Conservation (phyloP, 1,140 invertebrate genomes). For the Drosophila sp. region DNA sequence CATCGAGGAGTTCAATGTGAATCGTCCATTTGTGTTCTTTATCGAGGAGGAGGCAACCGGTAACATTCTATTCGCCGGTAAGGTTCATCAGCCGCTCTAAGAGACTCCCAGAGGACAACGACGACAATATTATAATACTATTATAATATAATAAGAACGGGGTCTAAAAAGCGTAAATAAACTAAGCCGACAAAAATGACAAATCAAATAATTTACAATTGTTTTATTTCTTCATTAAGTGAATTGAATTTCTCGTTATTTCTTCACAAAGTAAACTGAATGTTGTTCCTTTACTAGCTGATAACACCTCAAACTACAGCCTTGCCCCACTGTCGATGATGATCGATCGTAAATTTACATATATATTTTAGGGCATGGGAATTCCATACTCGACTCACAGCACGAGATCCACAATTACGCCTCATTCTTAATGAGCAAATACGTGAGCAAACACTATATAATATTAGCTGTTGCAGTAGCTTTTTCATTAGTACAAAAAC, state of each 20-base stretch:
- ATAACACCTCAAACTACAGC: background rate
- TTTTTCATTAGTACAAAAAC: slow-evolving; percentile 1
- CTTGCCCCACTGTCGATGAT: background rate
- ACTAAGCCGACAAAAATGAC: background rate
- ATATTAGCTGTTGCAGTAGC: slow-evolving; percentile 1
- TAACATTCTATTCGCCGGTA: slow-evolving; percentile 90
- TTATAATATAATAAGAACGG: slow-evolving; percentile 20
- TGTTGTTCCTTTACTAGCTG: background rate
- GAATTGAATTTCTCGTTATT: background rate
- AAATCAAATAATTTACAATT: background rate
- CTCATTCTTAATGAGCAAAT: slow-evolving; percentile 21
- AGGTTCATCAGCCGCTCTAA: slow-evolving; percentile 85
- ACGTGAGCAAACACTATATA: slow-evolving; percentile 1
- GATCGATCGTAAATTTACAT: slow-evolving; percentile 6
- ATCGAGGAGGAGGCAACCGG: slow-evolving; percentile 90
- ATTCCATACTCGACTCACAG: slow-evolving; percentile 24
- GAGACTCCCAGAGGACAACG: background rate
- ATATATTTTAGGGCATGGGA: slow-evolving; percentile 27
- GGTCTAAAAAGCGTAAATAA: background rate
- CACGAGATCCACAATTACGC: slow-evolving; percentile 22
- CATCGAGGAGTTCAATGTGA: slow-evolving; percentile 87
- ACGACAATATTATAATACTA: background rate
- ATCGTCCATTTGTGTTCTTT: slow-evolving; percentile 92
- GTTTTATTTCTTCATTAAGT: background rate
- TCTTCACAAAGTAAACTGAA: background rate